Conservation (phyloP, 2,888 invertebrate species). For the Tuberolachnus salignus region DNA sequence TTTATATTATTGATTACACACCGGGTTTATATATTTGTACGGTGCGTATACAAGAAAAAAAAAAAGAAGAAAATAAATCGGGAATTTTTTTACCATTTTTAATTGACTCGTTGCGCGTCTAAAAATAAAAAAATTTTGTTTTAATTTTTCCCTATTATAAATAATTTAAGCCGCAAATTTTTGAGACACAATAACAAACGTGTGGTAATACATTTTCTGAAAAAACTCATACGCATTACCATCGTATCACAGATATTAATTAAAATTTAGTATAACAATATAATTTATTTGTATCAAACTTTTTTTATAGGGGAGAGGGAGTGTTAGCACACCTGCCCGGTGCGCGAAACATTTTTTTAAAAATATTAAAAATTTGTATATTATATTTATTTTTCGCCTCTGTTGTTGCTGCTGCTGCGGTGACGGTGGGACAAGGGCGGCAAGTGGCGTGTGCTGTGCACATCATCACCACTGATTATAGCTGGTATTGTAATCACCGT, state of each 20-base stretch:
- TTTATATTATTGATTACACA: constrained; percentile 5
- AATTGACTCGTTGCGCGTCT: constrained; percentile 50
- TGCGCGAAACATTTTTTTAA: neutral
- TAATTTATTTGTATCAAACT: constrained; percentile 18
- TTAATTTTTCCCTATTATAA: neutral
- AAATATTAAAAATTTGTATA: constrained; percentile 16
- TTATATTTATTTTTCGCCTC: neutral
- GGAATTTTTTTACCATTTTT: constrained; percentile 43
- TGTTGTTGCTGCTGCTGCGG: neutral
- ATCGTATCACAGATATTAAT: constrained; percentile 52
- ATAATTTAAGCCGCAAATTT: constrained; percentile 35
- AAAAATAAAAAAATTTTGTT: neutral
- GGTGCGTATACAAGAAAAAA: neutral
- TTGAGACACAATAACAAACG: constrained; percentile 11
- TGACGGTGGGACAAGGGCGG: too few species aligned
- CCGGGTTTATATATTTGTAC: neutral
- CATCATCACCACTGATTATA: constrained; percentile 43
- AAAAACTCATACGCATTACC: constrained; percentile 21
- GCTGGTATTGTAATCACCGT: constrained; percentile 40
- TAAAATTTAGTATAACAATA: neutral
- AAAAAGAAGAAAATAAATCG: constrained; percentile 34
- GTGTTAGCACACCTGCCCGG: neutral
- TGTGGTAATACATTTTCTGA: constrained; percentile 4
- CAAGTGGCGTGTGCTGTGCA: neutral
- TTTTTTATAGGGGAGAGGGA: neutral